Evolutionary conservation across 2,888 invertebrate genomes (phyloP).

Genomic region (Aporophyla nigra): DNA sequence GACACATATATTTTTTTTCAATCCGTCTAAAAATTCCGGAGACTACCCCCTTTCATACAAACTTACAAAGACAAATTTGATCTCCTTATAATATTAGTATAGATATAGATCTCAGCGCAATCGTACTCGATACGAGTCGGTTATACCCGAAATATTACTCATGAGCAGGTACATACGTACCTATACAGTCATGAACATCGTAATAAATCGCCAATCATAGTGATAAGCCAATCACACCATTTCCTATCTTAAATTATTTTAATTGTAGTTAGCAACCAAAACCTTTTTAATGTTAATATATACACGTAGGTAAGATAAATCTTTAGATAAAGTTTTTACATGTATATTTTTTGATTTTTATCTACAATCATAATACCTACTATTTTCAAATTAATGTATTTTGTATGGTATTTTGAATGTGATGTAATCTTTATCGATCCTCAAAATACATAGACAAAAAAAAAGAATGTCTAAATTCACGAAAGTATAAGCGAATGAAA

Average conservation of each 20-base stretch:
- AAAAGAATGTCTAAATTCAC: neutral
- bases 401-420: too few species aligned
- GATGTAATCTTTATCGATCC: neutral
- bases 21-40: too few species aligned
- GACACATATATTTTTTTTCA: too few species aligned
- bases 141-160: neutral
- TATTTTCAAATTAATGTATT: too few species aligned
- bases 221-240: slow-evolving; percentile 9
- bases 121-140: neutral
- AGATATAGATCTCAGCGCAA: too few species aligned
- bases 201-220: neutral
- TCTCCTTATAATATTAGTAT: too few species aligned
- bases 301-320: neutral
- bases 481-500: neutral
- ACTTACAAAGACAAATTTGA: too few species aligned
- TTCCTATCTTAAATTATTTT: neutral
- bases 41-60: too few species aligned
- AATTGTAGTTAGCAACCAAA: neutral
- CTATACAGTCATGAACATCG: neutral
- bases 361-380: neutral
- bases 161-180: neutral
- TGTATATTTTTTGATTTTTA: neutral
- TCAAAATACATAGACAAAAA: neutral
- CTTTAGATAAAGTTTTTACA: neutral
- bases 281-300: neutral